Evolutionary conservation across 1,140 invertebrate genomes (phyloP).

Genomic region (Helicoverpa zea): DNA sequence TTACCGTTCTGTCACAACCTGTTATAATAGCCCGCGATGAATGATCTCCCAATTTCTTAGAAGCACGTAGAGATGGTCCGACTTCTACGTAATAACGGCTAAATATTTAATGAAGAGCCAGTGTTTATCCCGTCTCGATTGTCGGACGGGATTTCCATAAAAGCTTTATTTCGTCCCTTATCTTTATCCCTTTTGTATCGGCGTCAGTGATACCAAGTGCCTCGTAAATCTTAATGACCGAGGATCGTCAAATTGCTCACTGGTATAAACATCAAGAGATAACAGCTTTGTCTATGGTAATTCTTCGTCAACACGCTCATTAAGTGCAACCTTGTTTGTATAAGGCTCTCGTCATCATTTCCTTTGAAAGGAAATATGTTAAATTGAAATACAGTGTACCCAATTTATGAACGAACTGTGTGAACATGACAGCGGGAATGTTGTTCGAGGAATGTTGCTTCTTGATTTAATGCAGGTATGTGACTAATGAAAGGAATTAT

Average conservation of each 20-base stretch:
- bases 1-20: no score
- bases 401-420: slow-evolving; percentile 3
- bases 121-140: slow-evolving; percentile 38
- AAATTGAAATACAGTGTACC: background rate
- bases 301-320: slow-evolving; percentile 25
- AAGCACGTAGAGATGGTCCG: background rate
- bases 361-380: background rate
- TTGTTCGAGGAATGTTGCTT: slow-evolving; percentile 27
- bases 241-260: slow-evolving; percentile 22
- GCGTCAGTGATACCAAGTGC: slow-evolving; percentile 59
- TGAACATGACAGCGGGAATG: background rate
- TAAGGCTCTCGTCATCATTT: slow-evolving; percentile 8
- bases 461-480: slow-evolving; percentile 39
- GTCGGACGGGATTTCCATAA: slow-evolving; percentile 53
- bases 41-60: background rate
- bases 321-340: slow-evolving; percentile 24
- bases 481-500: slow-evolving; percentile 30
- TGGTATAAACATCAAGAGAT: slow-evolving; percentile 34
- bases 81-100: slow-evolving; percentile 2
- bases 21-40: no score
- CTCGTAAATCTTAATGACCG: slow-evolving; percentile 59
- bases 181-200: slow-evolving; percentile 55
- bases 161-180: slow-evolving; percentile 53
- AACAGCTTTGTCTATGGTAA: slow-evolving; percentile 14
- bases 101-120: slow-evolving; percentile 45